Conservation (phyloP, 2,113 vertebrate species). For the Spea bombifrons region DNA sequence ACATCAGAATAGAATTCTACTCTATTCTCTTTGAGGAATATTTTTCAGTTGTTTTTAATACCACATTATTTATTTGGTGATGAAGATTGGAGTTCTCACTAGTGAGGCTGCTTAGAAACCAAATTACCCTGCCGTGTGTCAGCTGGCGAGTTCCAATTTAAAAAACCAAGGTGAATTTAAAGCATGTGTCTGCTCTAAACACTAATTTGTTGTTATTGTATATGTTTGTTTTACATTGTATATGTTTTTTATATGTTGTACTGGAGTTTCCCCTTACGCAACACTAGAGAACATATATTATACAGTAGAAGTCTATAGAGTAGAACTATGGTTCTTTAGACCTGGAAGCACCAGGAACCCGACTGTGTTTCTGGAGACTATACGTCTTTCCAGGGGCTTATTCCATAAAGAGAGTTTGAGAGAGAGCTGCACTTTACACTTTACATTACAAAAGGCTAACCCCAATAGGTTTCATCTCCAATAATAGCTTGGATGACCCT, state of each 20-base stretch:
- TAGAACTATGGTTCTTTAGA: too few relatives aligned
- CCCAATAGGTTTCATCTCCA: too few relatives aligned
- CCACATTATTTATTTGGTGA: conserved; percentile 4
- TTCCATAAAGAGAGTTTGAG: too few relatives aligned
- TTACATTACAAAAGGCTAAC: too few relatives aligned
- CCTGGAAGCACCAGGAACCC: too few relatives aligned
- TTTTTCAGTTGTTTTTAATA: background rate
- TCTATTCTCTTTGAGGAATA: too few relatives aligned
- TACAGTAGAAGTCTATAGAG: too few relatives aligned
- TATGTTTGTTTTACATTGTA: background rate
- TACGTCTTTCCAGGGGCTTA: too few relatives aligned
- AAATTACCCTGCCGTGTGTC: conserved; percentile 1
- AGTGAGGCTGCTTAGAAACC: background rate
- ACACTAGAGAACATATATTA: too few relatives aligned
- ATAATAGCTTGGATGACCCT: too few relatives aligned
- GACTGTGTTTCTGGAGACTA: too few relatives aligned
- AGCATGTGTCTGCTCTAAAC: conserved; percentile 16
- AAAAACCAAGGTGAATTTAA: background rate
- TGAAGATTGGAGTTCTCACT: conserved; percentile 1
- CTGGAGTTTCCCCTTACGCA: background rate
- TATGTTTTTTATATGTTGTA: background rate
- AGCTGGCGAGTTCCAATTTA: conserved; percentile 4
- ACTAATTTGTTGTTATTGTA: background rate
- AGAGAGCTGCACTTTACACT: too few relatives aligned
- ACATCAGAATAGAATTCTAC: background rate